These are phyloP conservation scores for Hozukius guyotensis DNA, from an alignment of 2,797 vertebrate species.

Conservation along the genomic window DNA sequence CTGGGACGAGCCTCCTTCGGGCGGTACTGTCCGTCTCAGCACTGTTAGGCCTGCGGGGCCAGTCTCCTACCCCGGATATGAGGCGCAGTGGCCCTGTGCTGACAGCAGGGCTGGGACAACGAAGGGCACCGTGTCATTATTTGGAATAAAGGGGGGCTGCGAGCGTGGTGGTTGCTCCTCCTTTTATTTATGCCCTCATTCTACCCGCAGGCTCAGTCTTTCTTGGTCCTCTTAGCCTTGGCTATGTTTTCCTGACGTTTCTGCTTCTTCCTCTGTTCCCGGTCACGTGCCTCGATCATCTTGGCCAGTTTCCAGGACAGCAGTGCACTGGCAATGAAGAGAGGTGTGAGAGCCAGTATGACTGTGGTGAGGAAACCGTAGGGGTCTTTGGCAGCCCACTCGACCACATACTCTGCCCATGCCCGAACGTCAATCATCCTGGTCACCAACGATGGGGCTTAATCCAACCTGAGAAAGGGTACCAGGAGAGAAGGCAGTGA, in stretches of 20 bases:
- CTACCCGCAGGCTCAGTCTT: slow-evolving; percentile 83
- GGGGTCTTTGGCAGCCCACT: slow-evolving; percentile 98
- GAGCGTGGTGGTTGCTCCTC: slow-evolving; percentile 36
- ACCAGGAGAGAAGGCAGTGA: slow-evolving; percentile 1
- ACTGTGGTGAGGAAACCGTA: slow-evolving; percentile 97
- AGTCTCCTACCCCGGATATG: slow-evolving; percentile 44
- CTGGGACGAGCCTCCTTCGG: slow-evolving; percentile 58
- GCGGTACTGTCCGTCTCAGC: slow-evolving; percentile 68
- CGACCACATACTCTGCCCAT: slow-evolving; percentile 97
- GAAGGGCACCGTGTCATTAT: slow-evolving; percentile 60
- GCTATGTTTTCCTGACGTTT: slow-evolving; percentile 98
- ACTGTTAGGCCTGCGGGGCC: slow-evolving; percentile 58
- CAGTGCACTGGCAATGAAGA: slow-evolving; percentile 94
- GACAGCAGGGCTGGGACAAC: slow-evolving; percentile 56
- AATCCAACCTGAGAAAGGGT: slow-evolving; percentile 48
- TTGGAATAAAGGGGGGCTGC: slow-evolving; percentile 51
- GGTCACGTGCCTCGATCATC: slow-evolving; percentile 97
- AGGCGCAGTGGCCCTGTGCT: slow-evolving; percentile 54
- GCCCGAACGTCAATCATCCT: slow-evolving; percentile 93
- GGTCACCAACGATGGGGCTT: slow-evolving; percentile 19
- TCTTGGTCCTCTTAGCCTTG: slow-evolving; percentile 95
- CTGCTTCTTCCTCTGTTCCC: slow-evolving; percentile 97
- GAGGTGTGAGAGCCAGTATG: slow-evolving; percentile 93
- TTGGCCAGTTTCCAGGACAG: slow-evolving; percentile 99
- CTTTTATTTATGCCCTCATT: slow-evolving; percentile 47